phyloP scores from a whole-genome alignment of 2,797 vertebrate genomes.

The Sebastes minor region DNA sequence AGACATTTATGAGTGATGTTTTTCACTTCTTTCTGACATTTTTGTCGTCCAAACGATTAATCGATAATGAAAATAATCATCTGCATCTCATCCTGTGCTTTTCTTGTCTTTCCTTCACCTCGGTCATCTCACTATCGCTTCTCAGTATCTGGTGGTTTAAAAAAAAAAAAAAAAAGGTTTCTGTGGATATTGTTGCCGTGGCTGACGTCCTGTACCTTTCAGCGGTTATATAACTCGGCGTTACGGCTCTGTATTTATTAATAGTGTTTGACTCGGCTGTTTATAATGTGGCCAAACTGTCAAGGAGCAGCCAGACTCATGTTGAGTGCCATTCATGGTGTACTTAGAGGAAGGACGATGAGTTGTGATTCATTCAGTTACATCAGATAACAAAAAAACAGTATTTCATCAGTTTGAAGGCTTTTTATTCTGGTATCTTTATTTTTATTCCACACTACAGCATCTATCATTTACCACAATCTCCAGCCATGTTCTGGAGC shows the following conservation, averaged over 20 bases:
- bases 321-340: neutral
- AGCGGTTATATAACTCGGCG: constrained; percentile 6
- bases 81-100: neutral
- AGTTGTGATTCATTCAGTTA: neutral
- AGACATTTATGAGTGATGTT: neutral
- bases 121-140: neutral
- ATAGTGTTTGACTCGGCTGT: constrained; percentile 29
- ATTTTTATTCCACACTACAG: neutral
- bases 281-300: constrained; percentile 24
- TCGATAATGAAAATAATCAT: neutral
- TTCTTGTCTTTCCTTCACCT: neutral
- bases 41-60: neutral
- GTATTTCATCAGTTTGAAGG: neutral
- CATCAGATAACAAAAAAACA: neutral
- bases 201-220: constrained; percentile 16
- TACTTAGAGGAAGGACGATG: neutral
- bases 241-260: constrained; percentile 37
- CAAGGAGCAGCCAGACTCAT: neutral
- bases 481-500: neutral
- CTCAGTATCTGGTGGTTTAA: neutral
- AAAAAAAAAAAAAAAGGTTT: neutral
- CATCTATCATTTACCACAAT: no score
- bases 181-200: constrained; percentile 15
- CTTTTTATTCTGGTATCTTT: neutral
- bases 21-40: neutral